Evolutionary conservation across 1,140 invertebrate species (phyloP).

Genomic region (Leguminivora glycinivorella): DNA sequence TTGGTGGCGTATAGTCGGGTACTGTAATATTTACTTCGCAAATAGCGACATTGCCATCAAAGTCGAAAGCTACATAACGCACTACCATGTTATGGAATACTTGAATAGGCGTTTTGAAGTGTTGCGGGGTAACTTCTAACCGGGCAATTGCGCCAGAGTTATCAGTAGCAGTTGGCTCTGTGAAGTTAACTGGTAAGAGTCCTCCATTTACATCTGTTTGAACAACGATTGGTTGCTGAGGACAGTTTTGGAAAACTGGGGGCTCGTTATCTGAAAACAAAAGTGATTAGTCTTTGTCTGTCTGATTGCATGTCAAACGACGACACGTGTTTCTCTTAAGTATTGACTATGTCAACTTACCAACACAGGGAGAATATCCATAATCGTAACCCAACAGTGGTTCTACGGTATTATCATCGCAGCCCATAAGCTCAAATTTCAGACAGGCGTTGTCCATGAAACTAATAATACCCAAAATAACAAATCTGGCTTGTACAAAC

Average conservation of each 20-base stretch:
- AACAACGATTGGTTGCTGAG: slow-evolving; percentile 93
- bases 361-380: slow-evolving; percentile 95
- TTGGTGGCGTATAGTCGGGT: slow-evolving; percentile 96
- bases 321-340: neutral
- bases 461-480: slow-evolving; percentile 95
- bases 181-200: slow-evolving; percentile 93
- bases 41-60: slow-evolving; percentile 97
- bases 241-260: slow-evolving; percentile 97
- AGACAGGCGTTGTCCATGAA: slow-evolving; percentile 98
- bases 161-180: slow-evolving; percentile 94
- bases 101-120: slow-evolving; percentile 92
- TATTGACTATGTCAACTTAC: slow-evolving; percentile 79
- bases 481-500: slow-evolving; percentile 94
- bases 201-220: slow-evolving; percentile 92
- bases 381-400: slow-evolving; percentile 95
- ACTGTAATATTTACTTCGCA: slow-evolving; percentile 98
- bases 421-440: slow-evolving; percentile 97
- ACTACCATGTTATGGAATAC: slow-evolving; percentile 95
- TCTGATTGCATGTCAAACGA: neutral
- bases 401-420: slow-evolving; percentile 89
- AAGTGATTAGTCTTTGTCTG: no score
- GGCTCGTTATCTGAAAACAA: slow-evolving; percentile 91
- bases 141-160: slow-evolving; percentile 96
- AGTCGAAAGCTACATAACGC: slow-evolving; percentile 97
- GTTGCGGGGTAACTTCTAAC: slow-evolving; percentile 93